Conservation (phyloP, 2,113 vertebrate species). For the Probosciger aterrimus region DNA sequence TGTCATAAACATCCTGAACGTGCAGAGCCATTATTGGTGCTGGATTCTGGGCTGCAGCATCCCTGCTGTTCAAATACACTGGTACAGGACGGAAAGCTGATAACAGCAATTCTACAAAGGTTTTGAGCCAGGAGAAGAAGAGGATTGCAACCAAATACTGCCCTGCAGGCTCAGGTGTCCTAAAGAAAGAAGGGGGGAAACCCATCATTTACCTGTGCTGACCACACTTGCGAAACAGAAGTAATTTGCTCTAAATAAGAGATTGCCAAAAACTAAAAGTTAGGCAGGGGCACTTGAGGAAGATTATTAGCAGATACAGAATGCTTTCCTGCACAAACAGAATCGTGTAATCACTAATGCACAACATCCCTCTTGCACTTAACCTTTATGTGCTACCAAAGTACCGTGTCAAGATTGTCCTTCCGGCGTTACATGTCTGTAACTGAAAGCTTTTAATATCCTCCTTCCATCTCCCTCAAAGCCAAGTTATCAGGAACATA, state of each 20-base stretch:
- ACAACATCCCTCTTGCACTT: not conserved
- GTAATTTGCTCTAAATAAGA: not conserved
- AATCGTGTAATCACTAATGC: not conserved
- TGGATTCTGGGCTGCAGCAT: not conserved
- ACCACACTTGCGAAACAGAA: not conserved
- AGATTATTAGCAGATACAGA: not conserved
- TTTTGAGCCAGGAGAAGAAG: not conserved
- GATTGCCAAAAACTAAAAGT: not conserved
- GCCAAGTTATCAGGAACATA: not conserved
- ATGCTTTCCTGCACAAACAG: not conserved
- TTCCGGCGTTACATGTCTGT: not conserved
- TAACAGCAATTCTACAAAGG: constrained; percentile 5
- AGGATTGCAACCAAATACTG: not conserved
- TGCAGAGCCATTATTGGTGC: not conserved
- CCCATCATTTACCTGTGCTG: not conserved
- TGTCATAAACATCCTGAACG: not conserved
- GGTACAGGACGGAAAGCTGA: not conserved
- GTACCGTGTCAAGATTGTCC: not conserved
- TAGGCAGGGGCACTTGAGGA: not conserved
- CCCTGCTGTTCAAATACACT: not conserved
- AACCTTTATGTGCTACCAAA: not conserved
- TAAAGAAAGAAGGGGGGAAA: not conserved
- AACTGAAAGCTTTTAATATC: constrained; percentile 46
- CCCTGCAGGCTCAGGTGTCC: not conserved
- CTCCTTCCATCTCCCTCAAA: not conserved